Evolutionary conservation across 2,113 vertebrate genomes (phyloP), one percentile per base, ranked within the genome.

Genomic region (Rhinopithecus roxellana): DNA sequence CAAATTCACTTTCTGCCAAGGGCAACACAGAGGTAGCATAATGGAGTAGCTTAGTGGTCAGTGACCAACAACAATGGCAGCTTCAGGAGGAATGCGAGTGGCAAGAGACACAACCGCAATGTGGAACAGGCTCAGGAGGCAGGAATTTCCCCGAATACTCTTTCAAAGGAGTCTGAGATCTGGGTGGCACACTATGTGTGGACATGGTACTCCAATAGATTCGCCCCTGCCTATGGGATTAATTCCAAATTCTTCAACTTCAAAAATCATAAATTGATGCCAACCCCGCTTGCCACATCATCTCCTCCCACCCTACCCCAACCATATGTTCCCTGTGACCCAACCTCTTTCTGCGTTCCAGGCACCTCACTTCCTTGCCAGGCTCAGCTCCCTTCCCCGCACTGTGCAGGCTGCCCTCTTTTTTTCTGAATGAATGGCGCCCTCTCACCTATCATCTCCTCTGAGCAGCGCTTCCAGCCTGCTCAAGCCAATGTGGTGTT

Each of bases 311-410:
- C 14, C 38, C 27, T 5, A 57, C 4, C 23, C 13, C 30, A 8
- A 59, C 52, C 18, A 4, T 14, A 1, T 32, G 11, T 13, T 32
- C 43, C 18, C 8, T 32, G 8, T 0, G 3, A 77, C 16, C 48
- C 38, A 45, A 1, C 27, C 48, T 5, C 52, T 43, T 1, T 1
- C 78, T 72, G 38, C 74, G 59, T 48, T 82, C 22, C 48, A 75
- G 11, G 8, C 4, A 50, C 6, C 16, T 35, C 25, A 16, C 52
- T 79, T 40, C 35, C 35, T 43, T 38, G 13, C 38, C 30, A 67
- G 40, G 6, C 12, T 64, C 4, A 0, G 5, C 12, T 79, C 52
- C 5, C 55, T 38, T 25, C 20, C 8, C 45, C 5, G 3, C 32
- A 40, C 50, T 52, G 12, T 7, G 20, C 27, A 64, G 32, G 8